Percentiles rank a stretch among this genome's conserved stretches.
phyloP scores from a whole-genome alignment of 2,888 invertebrate genomes.

The Agrilus biguttatus region DNA sequence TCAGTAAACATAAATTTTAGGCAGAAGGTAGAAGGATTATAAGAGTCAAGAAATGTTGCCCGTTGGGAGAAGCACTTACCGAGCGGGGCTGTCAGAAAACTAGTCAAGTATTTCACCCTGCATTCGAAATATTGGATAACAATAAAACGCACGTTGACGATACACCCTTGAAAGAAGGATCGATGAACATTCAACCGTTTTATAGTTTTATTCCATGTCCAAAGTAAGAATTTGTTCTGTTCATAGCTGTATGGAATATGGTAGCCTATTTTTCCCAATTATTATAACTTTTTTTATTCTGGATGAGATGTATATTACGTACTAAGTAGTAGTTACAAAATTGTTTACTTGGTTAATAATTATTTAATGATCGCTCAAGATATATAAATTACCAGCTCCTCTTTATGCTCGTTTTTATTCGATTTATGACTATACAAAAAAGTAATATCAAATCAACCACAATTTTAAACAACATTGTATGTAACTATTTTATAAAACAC shows the following conservation, averaged over 20 bases:
- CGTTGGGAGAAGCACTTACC: constrained; percentile 7
- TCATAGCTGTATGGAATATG: background rate
- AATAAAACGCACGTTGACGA: constrained; percentile 15
- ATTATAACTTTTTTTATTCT: no score
- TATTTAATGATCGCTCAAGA: no score
- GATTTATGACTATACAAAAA: no score
- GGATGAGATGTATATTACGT: no score
- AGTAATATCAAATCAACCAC: no score
- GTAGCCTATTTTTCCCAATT: no score
- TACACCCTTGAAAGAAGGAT: constrained; percentile 8
- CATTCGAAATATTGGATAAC: constrained; percentile 10
- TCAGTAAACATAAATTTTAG: constrained; percentile 5
- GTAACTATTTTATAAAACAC: no score
- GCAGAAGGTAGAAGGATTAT: constrained; percentile 11
- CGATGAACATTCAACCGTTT: constrained; percentile 11
- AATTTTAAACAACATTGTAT: no score
- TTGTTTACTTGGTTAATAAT: no score
- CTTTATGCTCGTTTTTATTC: no score
- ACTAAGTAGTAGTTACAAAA: no score
- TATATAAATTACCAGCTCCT: no score
- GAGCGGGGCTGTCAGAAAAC: constrained; percentile 7
- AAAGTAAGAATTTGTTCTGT: constrained; percentile 7
- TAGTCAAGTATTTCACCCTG: constrained; percentile 7
- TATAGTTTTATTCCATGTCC: constrained; percentile 8
- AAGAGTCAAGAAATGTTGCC: constrained; percentile 18